Conservation (phyloP, 2,113 vertebrate species). For the Corythoichthys intestinalis region DNA sequence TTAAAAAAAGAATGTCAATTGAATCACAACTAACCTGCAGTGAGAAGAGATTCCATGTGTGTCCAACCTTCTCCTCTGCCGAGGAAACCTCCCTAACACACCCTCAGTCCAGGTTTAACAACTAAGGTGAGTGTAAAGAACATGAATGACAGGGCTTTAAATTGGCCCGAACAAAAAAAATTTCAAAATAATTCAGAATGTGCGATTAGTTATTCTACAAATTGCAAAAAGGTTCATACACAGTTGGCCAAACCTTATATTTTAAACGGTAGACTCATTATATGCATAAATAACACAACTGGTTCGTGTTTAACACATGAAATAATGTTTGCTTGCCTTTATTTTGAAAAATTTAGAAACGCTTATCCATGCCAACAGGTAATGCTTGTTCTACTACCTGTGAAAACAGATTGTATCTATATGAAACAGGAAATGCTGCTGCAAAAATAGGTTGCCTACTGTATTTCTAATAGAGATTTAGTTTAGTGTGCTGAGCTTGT, state of each 20-base stretch:
- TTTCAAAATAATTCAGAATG: constrained; percentile 42
- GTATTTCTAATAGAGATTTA: no score
- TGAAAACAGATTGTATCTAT: neutral
- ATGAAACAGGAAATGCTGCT: neutral
- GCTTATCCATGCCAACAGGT: constrained; percentile 34
- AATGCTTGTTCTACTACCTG: constrained; percentile 18
- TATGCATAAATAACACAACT: neutral
- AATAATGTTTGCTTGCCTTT: constrained; percentile 8
- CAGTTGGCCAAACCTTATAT: rapidly evolving
- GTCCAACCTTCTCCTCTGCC: constrained; percentile 24
- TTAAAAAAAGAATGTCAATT: neutral
- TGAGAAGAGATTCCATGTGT: constrained; percentile 39
- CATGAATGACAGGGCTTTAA: neutral
- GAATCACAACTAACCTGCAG: constrained; percentile 42
- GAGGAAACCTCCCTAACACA: constrained; percentile 10
- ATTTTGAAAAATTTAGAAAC: constrained; percentile 34
- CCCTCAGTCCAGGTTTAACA: constrained; percentile 9
- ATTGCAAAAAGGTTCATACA: rapidly evolving
- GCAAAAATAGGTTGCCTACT: no score
- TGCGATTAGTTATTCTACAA: neutral
- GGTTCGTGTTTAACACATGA: neutral
- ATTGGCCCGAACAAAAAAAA: neutral
- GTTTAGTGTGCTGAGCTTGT: no score
- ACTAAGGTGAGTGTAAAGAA: neutral
- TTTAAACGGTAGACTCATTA: rapidly evolving